Evolutionary conservation across 2,888 invertebrate genomes (phyloP).

Genomic region (Callyntrura sp.): DNA sequence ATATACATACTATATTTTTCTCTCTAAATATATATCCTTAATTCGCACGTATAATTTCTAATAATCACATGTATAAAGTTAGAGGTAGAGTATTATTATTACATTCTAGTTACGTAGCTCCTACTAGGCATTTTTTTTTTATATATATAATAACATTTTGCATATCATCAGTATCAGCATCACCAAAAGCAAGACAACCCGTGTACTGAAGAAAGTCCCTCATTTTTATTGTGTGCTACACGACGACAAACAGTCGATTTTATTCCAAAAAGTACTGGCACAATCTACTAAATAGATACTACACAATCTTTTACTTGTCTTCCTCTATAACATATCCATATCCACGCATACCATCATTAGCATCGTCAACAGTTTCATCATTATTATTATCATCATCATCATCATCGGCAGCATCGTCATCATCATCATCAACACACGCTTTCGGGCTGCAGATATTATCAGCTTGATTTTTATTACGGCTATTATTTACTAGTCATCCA

Average conservation of each 20-base stretch:
- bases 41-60: no score
- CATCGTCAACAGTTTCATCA: neutral
- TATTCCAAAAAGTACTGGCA: neutral
- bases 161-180: neutral
- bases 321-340: neutral
- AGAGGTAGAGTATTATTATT: no score
- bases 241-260: slow-evolving; percentile 9
- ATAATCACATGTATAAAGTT: no score
- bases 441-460: neutral
- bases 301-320: neutral
- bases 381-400: neutral
- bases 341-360: neutral
- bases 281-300: no score
- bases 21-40: neutral
- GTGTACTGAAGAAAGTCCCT: neutral
- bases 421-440: neutral
- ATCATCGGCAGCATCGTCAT: neutral
- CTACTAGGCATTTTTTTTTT: no score
- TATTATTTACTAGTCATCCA: no score
- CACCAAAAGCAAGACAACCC: neutral
- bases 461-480: neutral
- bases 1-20: slow-evolving; percentile 14
- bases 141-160: neutral
- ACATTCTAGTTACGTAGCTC: no score
- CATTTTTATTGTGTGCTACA: neutral